Percentiles rank a stretch among this genome's conserved stretches.
These are phyloP conservation scores for Drosophila robusta DNA, from an alignment of 2,888 invertebrate species.

Conservation along the genomic window DNA sequence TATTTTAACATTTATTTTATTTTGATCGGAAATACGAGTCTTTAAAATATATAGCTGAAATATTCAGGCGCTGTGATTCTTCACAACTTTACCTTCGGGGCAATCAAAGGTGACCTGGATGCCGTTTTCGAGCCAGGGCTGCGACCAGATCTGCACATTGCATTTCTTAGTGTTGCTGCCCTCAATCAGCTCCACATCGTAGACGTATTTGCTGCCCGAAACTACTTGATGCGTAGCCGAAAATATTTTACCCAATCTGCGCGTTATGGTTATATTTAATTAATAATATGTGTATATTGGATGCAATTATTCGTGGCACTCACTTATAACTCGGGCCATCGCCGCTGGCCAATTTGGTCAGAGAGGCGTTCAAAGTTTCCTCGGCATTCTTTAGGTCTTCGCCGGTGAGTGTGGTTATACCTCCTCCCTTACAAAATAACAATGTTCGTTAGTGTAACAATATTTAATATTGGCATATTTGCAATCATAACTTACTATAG, in stretches of 20 bases:
- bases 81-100: conserved; percentile 46
- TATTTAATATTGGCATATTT: neutral
- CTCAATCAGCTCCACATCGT: conserved; percentile 54
- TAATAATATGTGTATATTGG: neutral
- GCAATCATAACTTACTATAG: conserved; percentile 25
- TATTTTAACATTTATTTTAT: neutral
- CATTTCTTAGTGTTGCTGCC: conserved; percentile 40
- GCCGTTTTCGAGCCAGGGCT: conserved; percentile 57
- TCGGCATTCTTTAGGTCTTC: conserved; percentile 37
- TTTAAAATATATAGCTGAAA: neutral
- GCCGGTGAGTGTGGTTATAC: conserved; percentile 28
- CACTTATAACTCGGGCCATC: conserved; percentile 61
- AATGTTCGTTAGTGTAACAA: neutral
- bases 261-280: neutral
- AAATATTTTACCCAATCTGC: conserved; percentile 60
- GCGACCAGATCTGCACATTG: conserved; percentile 52
- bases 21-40: neutral
- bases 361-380: conserved; percentile 17
- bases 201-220: conserved; percentile 42
- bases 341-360: conserved; percentile 41
- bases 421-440: conserved; percentile 26
- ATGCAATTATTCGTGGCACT: neutral
- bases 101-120: conserved; percentile 56
- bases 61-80: conserved; percentile 41
- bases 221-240: conserved; percentile 61